These are phyloP conservation scores for Heteractis magnifica DNA, from an alignment of 92 coral and sea anemone species.

Conservation along the genomic window DNA sequence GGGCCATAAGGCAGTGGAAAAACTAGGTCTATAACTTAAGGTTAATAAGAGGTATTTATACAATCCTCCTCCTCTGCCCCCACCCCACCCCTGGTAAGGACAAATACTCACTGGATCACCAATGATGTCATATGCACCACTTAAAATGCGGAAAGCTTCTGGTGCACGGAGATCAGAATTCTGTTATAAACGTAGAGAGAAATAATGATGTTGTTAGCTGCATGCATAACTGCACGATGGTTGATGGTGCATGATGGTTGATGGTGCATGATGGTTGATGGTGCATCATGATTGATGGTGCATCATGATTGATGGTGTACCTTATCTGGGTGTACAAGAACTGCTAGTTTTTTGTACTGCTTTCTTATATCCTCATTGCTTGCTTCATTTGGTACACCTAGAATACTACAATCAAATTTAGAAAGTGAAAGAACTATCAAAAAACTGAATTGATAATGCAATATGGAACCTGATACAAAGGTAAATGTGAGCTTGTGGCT, in stretches of 20 bases:
- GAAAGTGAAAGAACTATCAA: too few species aligned
- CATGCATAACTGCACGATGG: not conserved
- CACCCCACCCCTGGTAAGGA: not conserved
- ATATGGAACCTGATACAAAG: too few species aligned
- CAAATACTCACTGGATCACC: slow-evolving; percentile 70
- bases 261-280: not conserved
- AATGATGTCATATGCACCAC: slow-evolving; percentile 77
- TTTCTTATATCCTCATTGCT: slow-evolving; percentile 85
- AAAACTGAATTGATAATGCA: too few species aligned
- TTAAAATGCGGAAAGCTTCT: slow-evolving; percentile 86
- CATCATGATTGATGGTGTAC: slow-evolving; percentile 37
- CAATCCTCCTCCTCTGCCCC: too few species aligned
- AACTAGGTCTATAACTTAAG: too few species aligned
- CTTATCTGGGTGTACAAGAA: slow-evolving; percentile 93
- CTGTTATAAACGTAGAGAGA: slow-evolving; percentile 24
- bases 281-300: not conserved
- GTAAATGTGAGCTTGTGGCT: too few species aligned
- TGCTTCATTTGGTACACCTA: slow-evolving; percentile 73
- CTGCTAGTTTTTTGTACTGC: slow-evolving; percentile 85
- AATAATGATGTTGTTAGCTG: not conserved
- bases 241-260: not conserved
- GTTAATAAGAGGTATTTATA: too few species aligned
- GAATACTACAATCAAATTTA: slow-evolving; percentile 40
- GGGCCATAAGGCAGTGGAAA: too few species aligned
- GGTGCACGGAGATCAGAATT: slow-evolving; percentile 70